Conservation (phyloP, 1,140 invertebrate species). For the Pseudomyrmex flavicornis region DNA sequence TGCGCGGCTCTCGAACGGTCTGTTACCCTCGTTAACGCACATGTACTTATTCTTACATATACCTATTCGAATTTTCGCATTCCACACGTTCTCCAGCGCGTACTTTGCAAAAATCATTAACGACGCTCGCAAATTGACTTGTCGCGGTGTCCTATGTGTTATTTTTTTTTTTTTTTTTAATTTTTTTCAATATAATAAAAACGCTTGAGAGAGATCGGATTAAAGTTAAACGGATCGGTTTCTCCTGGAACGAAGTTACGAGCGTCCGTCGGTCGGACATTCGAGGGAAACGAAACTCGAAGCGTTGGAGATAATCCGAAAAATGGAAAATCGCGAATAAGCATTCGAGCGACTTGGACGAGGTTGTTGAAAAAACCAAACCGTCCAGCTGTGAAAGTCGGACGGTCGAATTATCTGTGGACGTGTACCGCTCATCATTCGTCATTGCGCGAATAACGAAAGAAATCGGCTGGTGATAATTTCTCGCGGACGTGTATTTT, state of each 20-base stretch:
- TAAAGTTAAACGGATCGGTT: too few species aligned
- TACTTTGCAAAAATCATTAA: constrained; percentile 17
- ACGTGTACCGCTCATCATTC: constrained; percentile 15
- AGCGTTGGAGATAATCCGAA: background rate
- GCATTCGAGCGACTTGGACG: constrained; percentile 17
- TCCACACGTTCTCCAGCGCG: constrained; percentile 15
- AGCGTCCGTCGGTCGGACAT: too few species aligned
- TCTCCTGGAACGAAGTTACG: too few species aligned
- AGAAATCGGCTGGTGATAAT: constrained; percentile 27
- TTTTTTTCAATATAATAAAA: background rate
- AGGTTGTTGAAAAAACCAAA: constrained; percentile 25
- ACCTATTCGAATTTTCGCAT: constrained; percentile 39
- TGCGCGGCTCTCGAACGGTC: constrained; percentile 59
- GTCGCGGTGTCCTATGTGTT: background rate
- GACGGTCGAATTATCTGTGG: constrained; percentile 18
- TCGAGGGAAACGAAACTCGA: too few species aligned
- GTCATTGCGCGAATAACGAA: constrained; percentile 16
- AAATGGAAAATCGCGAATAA: constrained; percentile 36
- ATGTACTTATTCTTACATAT: background rate
- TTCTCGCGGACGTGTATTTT: constrained; percentile 5
- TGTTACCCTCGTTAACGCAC: constrained; percentile 68
- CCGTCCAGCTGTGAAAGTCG: background rate
- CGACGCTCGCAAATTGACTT: background rate
- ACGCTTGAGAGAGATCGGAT: too few species aligned
- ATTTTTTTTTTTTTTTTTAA: too few species aligned